Evolutionary conservation across 37 sponge, comb jelly and placozoan genomes (phyloP).

Genomic region (Cliona cf. orientalis): DNA sequence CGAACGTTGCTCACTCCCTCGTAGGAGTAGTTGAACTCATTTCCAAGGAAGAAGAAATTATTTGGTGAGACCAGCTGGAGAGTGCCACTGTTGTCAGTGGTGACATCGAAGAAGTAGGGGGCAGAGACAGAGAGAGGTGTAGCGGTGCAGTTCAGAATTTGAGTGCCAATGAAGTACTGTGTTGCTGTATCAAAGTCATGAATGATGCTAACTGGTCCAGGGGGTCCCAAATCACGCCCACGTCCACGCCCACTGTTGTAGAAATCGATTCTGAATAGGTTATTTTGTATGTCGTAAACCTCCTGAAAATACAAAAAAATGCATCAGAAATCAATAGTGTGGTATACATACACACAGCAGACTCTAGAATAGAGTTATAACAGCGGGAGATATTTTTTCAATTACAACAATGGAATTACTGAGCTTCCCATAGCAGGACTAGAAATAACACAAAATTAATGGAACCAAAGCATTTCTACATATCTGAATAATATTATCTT

Average conservation of each 20-base stretch:
- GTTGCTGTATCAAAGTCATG: constrained; percentile 54
- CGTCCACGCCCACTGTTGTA: not conserved
- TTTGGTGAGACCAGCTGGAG: constrained; percentile 1
- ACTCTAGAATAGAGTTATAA: not conserved
- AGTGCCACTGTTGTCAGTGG: not conserved
- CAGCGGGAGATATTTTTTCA: not conserved
- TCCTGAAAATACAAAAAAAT: too few relatives aligned
- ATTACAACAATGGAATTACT: not conserved
- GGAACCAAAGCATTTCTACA: too few relatives aligned
- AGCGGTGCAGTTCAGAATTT: constrained; percentile 15
- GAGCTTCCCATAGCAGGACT: too few relatives aligned
- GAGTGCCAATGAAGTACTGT: constrained; percentile 43
- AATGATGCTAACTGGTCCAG: constrained; percentile 18
- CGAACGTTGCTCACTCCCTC: constrained; percentile 66
- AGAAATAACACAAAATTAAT: too few relatives aligned
- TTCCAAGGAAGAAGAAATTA: constrained; percentile 10
- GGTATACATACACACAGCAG: too few relatives aligned
- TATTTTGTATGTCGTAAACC: constrained; percentile 19
- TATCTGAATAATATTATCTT: too few relatives aligned
- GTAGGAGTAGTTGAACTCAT: constrained; percentile 47
- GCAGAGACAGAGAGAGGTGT: not conserved
- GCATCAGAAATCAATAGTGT: too few relatives aligned
- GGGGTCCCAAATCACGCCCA: too few relatives aligned
- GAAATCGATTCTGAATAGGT: constrained; percentile 39
- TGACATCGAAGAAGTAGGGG: not conserved